Base-by-base conservation (phyloP, 2,113 vertebrate species). In the Alethe diademata region DNA sequence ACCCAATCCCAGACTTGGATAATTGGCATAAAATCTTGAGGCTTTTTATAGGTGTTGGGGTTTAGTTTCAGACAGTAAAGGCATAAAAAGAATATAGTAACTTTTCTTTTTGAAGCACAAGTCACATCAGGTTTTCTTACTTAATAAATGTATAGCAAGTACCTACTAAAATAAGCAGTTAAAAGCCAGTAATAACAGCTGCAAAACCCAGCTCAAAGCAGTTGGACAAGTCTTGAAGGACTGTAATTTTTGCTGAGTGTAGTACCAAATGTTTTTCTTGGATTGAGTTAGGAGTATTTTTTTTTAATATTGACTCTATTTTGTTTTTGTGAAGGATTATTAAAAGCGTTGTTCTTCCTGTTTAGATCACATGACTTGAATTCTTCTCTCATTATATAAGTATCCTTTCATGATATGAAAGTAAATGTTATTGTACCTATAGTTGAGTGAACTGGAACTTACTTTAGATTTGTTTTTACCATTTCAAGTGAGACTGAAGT, bases 21-120 rank as follows among this genome's bases (percentile, higher is more conserved):
- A 93, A 86, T 86, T 67, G 56, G 47, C 28, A 66, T 81, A 72
- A 91, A 94, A 89, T 95, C 75, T 35, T 53, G 62, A 73, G 66
- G 45, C 40, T 58, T 78, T 60, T 92, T 87, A 35, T 78, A 83
- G 42, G 64, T 82, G 43, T 50, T 87, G 36, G 66, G 42, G 48
- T 70, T 94, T 92, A 62, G 28, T 73, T 90, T 97, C 67, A 80
- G 87, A 80, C 36, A 54, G 56, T 60, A 35, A 91, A 93, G 91
- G 23, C 40, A 58, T 70, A 53, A n/a, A 87, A 70, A 15, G n/a
- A 66, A 29, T 48, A 57, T 29, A 92, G 66, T 83, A 86, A 92
- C 81, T 61, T 88, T 92, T 31, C 22, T 66, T 73, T 91, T 47
- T 71, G 81, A 91, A 89, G 74, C 33, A 48, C 14, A 19, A 70